Base-by-base conservation (phyloP, 1,140 invertebrate species). In the Drosophila bifasciata region DNA sequence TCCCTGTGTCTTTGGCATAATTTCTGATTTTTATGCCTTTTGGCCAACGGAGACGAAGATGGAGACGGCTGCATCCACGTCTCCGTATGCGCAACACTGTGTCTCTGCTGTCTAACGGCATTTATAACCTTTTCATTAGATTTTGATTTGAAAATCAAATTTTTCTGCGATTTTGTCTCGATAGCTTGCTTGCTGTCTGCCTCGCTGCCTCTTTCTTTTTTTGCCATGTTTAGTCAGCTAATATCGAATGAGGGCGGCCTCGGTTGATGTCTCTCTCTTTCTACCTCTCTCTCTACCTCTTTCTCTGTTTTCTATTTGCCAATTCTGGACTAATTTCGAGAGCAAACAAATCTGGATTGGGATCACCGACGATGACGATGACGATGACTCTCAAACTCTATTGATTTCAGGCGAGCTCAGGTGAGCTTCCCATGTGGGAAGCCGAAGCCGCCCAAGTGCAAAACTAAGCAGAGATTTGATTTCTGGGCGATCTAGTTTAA, bases 41-140 rank as follows among this genome's bases (percentile, higher is more conserved):
- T 36, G 4, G 32, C 5, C 11, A 13, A 13, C 32, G 32, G 28
- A 28, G 28, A 28, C 21, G 25, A 2, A 19, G 17, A 15, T 13
- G 25, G 19, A 19, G 19, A 21, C 4, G 19, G 19, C 1, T 21
- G 13, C 21, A n/a, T 36, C 58, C 43, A 28, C 43, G 3, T 51
- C 9, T 28, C 40, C 28, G 15, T 45, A 11, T 46, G n/a, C 28
- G 4, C 11, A 15, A 11, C 48, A 0, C 51, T 36, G 40, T 44
- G 17, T 59, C 11, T 58, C 59, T 83, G 64, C n/a, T 46, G 41
- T 61, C 50, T 85, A 85, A 85, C 81, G 81, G 83, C 76, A 74
- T 50, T 86, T 86, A 64, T 86, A 86, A 86, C 81, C 77, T 81
- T 80, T 81, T 86, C 81, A 86, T 86, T 85, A 81, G 81, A 64